phyloP scores from a whole-genome alignment of 2,113 vertebrate species.

The Amia ocellicauda region DNA sequence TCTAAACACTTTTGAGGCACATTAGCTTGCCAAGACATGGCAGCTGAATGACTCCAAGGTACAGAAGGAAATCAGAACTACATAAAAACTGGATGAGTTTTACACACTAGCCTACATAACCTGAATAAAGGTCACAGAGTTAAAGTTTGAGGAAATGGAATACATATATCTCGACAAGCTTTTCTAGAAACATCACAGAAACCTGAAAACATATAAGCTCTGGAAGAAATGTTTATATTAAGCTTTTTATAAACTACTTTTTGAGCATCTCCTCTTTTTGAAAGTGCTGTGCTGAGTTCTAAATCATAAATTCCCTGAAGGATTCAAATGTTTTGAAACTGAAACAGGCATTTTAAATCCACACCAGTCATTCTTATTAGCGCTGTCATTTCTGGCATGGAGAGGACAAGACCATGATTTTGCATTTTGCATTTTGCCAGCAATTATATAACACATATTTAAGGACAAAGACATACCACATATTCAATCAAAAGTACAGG shows the following conservation, averaged over 20 bases:
- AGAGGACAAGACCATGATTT: background rate
- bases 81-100: constrained; percentile 37
- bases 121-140: background rate
- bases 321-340: background rate
- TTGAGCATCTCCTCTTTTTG: background rate
- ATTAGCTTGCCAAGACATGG: constrained; percentile 20
- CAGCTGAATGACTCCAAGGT: constrained; percentile 18
- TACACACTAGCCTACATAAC: too few relatives aligned
- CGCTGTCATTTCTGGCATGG: background rate
- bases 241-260: background rate
- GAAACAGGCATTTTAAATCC: background rate
- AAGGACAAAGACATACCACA: too few relatives aligned
- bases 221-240: too few relatives aligned
- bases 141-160: background rate
- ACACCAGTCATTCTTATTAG: background rate
- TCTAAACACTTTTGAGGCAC: constrained; percentile 6
- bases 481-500: too few relatives aligned
- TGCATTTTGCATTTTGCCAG: background rate
- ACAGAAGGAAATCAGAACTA: constrained; percentile 24
- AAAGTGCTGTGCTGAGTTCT: background rate
- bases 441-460: background rate
- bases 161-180: too few relatives aligned
- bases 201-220: constrained; percentile 5
- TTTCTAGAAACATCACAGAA: too few relatives aligned
- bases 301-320: background rate